Conservation (phyloP, 1,140 invertebrate species). For the Drosophila sulfurigaster region DNA sequence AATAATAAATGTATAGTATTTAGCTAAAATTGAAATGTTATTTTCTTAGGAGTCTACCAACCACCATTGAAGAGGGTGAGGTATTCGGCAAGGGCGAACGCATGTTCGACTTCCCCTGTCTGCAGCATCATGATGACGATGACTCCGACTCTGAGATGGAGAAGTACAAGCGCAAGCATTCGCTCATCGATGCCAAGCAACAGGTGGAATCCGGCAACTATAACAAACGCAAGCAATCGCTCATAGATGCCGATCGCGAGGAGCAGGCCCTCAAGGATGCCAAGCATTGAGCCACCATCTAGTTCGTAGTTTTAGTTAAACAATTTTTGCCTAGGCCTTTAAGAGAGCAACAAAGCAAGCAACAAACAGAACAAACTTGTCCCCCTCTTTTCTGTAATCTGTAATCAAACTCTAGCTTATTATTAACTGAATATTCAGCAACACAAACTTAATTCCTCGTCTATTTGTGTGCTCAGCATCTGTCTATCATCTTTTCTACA, state of each 20-base stretch:
- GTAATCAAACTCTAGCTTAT: constrained; percentile 2
- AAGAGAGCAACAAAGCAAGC: constrained; percentile 18
- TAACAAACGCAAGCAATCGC: constrained; percentile 78
- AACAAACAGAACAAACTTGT: constrained; percentile 4
- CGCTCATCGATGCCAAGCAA: constrained; percentile 78
- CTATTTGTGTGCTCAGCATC: constrained; percentile 62
- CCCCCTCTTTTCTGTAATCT: not conserved
- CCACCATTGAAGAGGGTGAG: constrained; percentile 88
- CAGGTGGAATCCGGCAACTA: constrained; percentile 68
- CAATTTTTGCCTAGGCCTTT: constrained; percentile 57
- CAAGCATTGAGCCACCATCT: constrained; percentile 64
- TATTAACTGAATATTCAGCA: not conserved
- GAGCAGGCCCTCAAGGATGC: constrained; percentile 76
- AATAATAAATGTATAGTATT: not conserved
- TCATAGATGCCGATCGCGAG: constrained; percentile 76
- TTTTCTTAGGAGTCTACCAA: constrained; percentile 85
- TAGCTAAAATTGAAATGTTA: not conserved
- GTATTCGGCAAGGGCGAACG: constrained; percentile 87
- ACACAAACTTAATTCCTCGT: not conserved
- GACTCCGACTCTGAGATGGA: constrained; percentile 77
- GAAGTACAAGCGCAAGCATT: constrained; percentile 80
- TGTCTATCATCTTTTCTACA: constrained; percentile 4
- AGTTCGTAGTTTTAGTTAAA: constrained; percentile 69
- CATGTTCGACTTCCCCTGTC: constrained; percentile 86
- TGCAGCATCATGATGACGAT: constrained; percentile 60